These are phyloP conservation scores for Aspidiotus destructor DNA, from an alignment of 2,888 invertebrate species.

Conservation along the genomic window DNA sequence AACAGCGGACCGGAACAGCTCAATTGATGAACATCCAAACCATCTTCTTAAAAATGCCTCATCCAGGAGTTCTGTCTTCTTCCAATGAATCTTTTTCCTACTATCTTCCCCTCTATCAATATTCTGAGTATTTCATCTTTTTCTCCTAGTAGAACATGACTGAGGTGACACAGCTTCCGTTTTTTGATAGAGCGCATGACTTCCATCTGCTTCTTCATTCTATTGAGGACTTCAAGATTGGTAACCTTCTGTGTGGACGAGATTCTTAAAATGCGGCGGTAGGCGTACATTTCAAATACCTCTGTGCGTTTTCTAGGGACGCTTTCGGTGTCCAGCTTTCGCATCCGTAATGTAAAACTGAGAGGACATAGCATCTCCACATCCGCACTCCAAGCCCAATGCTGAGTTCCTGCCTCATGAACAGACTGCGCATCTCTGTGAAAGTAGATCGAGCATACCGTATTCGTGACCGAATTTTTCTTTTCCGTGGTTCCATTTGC, in stretches of 20 bases:
- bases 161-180: background rate
- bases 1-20: background rate
- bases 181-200: background rate
- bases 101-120: background rate
- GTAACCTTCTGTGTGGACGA: too few relatives aligned
- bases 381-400: background rate
- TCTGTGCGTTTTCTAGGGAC: too few relatives aligned
- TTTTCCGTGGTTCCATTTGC: background rate
- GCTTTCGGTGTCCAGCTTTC: background rate
- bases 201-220: too few relatives aligned
- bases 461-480: background rate
- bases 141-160: background rate
- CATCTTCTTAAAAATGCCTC: background rate
- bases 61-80: background rate
- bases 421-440: background rate
- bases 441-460: background rate
- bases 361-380: background rate
- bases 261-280: too few relatives aligned
- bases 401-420: background rate
- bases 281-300: too few relatives aligned
- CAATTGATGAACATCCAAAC: background rate
- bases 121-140: background rate
- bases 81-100: background rate
- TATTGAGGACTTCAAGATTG: too few relatives aligned
- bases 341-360: background rate